Evolutionary conservation across 30 jellyfish, hydroid and myxozoan genomes (phyloP), one percentile per base, ranked within the genome.

Genomic region (Cassiopea andromeda): DNA sequence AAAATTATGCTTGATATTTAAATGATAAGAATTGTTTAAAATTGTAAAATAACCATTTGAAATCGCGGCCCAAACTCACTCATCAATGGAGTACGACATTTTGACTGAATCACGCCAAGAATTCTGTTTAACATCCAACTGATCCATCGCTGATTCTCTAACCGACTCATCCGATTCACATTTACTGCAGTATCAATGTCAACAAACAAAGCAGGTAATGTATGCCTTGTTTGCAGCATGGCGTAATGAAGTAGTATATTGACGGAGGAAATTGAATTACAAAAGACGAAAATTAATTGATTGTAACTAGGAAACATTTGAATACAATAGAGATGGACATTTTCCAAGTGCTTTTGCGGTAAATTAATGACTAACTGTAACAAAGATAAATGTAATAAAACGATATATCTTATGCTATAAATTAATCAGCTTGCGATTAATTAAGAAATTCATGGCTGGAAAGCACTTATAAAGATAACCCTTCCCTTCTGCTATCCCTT

Each of bases 51-150:
- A 27, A 27, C 38, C 38, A 27, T 27, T 27, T 5, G 73, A 64
- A 27, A 16, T 64, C 27, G 8, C 38, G 73, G 38, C 27, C 73
- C 79, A 18, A 54, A 70, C 79, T 70, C 54, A 70, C 79, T 70
- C 79, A 54, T 70, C 79, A 70, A 70, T 14, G 1, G 15, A 66
- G 45, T 14, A 66, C 43, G 79, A 70, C 79, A 70, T 70, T 70
- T 70, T 15, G 79, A 70, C 27, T 19, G 49, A 54, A 27, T 70
- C 14, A 43, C 64, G 64, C 12, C 12, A 54, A 6, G 12, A 54
- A 54, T 54, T 3, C 64, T 54, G 7, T 54, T 54, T 54, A 54
- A 6, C 64, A 27, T 27, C 64, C 64, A 54, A 54, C 12, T 54
- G 64, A 6, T 54, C 64, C 64, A 10, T 54, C 64, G 64, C 64